phyloP scores from a whole-genome alignment of 2,797 vertebrate species.

The Propithecus deckenii region DNA sequence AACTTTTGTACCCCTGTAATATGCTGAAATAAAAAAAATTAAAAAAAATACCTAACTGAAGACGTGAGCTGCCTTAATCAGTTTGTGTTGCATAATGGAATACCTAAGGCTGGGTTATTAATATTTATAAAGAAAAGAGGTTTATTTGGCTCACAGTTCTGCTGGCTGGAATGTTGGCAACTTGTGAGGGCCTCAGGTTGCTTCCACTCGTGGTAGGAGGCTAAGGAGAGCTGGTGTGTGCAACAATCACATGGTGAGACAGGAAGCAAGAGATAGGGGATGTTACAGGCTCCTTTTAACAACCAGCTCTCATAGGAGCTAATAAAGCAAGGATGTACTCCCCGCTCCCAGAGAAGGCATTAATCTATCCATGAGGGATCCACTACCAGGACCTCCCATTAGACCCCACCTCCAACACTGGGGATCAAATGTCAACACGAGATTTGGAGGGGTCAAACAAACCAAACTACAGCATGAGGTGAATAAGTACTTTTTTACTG shows the following conservation, averaged over 20 bases:
- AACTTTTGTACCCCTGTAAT: too few relatives aligned
- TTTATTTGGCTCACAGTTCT: background rate
- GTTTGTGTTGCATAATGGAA: background rate
- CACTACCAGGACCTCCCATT: background rate
- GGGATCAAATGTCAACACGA: background rate
- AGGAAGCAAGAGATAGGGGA: background rate
- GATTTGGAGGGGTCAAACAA: background rate
- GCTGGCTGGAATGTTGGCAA: background rate
- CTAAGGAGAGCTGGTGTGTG: background rate
- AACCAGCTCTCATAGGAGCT: background rate
- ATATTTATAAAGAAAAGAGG: background rate
- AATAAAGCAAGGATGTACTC: background rate
- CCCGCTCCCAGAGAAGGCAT: background rate
- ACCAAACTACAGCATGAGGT: background rate
- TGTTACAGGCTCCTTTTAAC: background rate
- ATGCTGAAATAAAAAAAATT: too few relatives aligned
- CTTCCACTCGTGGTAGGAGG: background rate
- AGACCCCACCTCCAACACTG: background rate
- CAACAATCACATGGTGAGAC: background rate
- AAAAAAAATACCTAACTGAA: background rate
- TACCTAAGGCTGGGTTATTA: background rate
- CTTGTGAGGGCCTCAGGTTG: background rate
- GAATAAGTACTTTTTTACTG: background rate
- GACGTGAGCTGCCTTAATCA: background rate
- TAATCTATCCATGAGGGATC: background rate